Evolutionary conservation across 2,888 invertebrate species (phyloP), one percentile per base, ranked within the genome.

Genomic region (Conops quadrifasciatus): DNA sequence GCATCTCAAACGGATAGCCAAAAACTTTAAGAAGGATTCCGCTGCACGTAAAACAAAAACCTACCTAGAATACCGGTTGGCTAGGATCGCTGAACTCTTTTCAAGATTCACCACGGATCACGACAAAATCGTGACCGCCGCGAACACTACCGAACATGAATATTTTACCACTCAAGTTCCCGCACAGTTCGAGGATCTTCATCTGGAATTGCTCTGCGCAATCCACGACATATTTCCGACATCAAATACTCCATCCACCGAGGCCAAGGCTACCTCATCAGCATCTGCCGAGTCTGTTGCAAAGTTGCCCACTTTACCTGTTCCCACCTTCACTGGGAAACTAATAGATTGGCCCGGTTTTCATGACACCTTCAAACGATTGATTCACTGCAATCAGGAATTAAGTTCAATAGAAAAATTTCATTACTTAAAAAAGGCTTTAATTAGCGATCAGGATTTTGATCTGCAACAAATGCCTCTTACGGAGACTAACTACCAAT

Each of bases 311-410:
- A 43, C 43, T 19, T 45, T 60, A 30, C 47, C 60, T 1, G 58
- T 70, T 15, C 70, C 65, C 2, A 15, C 45, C 3, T 70, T 70
- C 45, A 58, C 26, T 1, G 70, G 70, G 4, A 64, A 58, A 43
- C 65, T 64, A 45, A 70, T 49, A n/a, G 64, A 45, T 45, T 70
- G 63, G 70, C 65, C 56, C 3, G 19, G 58, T 5, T 70, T 70
- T 30, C 58, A 63, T 19, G 63, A 68, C 36, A n/a, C 49, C 7
- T 68, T 68, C 43, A 47, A 15, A 19, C 47, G 28, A 47, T n/a
- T 51, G 19, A 30, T 68, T 60, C 49, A 68, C 26, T 49, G 28
- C 13, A 68, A 68, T 1, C 49, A 16, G 2, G 15, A 70, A 21
- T 51, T 70, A 15, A 70, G 51, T 9, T 28, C 63, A 28, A 70